Percentiles rank a stretch among this genome's conserved stretches.
Conservation (phyloP, 2,888 invertebrate species). For the Nesidiocoris tenuis region DNA sequence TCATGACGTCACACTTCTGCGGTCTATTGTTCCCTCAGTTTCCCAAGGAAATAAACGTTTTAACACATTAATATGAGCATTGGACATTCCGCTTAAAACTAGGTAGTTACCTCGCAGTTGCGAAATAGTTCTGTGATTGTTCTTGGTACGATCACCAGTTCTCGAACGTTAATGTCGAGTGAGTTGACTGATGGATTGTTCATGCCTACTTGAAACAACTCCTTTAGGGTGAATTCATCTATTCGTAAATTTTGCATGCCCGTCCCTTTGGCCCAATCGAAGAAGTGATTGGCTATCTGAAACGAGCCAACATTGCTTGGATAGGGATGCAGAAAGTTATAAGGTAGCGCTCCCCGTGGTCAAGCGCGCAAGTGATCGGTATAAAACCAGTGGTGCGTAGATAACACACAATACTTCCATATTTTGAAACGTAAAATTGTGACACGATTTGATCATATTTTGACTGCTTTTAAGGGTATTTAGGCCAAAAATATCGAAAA, state of each 20-base stretch:
- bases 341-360: not conserved
- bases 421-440: no score
- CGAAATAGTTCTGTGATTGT: conserved; percentile 22
- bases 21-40: no score
- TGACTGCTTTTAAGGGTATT: no score
- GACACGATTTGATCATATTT: no score
- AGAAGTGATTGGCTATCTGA: conserved; percentile 17
- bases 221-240: conserved; percentile 22
- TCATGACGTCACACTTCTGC: no score
- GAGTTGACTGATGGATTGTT: conserved; percentile 32
- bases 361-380: no score
- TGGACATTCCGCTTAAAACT: no score
- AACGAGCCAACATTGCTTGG: not conserved
- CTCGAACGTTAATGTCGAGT: conserved; percentile 16
- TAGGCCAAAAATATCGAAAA: no score
- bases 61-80: no score
- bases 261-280: conserved; percentile 8
- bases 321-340: not conserved
- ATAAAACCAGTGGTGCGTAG: no score
- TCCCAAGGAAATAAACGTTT: no score
- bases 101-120: conserved; percentile 19
- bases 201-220: conserved; percentile 34
- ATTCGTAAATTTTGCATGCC: conserved; percentile 28
- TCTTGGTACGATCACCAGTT: conserved; percentile 19
- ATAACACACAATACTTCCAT: no score